Conservation (phyloP, 2,888 invertebrate genomes). For the Netelia melanura region DNA sequence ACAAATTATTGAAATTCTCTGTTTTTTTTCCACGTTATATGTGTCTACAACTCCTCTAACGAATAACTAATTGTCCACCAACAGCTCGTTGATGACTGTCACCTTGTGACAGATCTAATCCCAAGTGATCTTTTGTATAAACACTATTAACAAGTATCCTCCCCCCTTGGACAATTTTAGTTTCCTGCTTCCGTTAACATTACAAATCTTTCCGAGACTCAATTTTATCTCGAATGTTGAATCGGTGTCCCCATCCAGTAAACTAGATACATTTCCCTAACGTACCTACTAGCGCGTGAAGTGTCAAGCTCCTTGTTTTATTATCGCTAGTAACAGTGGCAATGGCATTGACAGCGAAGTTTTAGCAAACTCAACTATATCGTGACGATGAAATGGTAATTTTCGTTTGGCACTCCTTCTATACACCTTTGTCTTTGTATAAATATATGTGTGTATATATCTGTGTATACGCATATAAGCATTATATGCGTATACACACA, state of each 20-base stretch:
- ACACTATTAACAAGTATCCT: too few relatives aligned
- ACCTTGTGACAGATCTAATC: too few relatives aligned
- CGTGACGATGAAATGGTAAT: constrained; percentile 4
- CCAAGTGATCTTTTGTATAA: too few relatives aligned
- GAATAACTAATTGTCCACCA: too few relatives aligned
- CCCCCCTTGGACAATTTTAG: too few relatives aligned
- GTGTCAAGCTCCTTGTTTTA: neutral
- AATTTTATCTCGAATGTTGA: too few relatives aligned
- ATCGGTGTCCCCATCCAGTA: neutral
- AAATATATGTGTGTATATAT: neutral
- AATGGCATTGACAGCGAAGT: constrained; percentile 11
- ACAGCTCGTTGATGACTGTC: too few relatives aligned
- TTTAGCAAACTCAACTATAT: neutral
- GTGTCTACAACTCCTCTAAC: too few relatives aligned
- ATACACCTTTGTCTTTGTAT: neutral
- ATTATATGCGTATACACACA: neutral
- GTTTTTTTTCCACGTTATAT: too few relatives aligned
- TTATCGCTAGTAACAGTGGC: neutral
- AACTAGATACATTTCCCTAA: neutral
- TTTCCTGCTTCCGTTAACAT: too few relatives aligned
- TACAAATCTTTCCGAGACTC: too few relatives aligned
- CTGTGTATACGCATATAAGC: neutral
- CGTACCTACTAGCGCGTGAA: neutral
- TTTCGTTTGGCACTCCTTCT: neutral
- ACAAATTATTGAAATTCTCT: too few relatives aligned